Evolutionary conservation across 2,113 vertebrate species (phyloP).

Genomic region (Geococcyx californianus): DNA sequence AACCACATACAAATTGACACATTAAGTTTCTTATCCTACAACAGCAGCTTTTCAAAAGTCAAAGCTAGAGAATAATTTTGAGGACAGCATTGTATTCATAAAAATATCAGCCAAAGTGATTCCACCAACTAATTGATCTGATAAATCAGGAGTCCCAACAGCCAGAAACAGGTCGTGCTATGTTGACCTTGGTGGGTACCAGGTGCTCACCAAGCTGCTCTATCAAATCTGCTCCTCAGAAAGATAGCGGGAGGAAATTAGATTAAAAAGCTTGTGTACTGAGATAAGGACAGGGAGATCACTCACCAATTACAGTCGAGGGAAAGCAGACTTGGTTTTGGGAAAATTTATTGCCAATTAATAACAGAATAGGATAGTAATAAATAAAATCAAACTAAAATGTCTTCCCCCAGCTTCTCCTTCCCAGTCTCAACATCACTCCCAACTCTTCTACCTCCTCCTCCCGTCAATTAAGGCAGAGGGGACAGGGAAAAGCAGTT

Average conservation of each 20-base stretch:
- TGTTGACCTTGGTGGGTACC: background rate
- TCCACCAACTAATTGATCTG: background rate
- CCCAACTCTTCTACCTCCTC: background rate
- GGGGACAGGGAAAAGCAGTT: background rate
- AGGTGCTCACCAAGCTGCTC: background rate
- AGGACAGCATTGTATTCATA: background rate
- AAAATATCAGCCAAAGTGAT: background rate
- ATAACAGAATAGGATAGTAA: background rate
- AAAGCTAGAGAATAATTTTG: background rate
- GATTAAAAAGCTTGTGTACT: background rate
- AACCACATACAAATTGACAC: background rate
- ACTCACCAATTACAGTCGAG: background rate
- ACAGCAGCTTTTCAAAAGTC: background rate
- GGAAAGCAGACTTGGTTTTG: background rate
- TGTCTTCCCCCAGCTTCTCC: background rate
- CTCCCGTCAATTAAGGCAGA: rapidly evolving
- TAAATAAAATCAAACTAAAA: background rate
- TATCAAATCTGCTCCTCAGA: background rate
- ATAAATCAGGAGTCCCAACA: background rate
- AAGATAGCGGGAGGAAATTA: background rate
- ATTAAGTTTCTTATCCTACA: background rate
- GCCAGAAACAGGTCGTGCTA: background rate
- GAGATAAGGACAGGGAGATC: background rate
- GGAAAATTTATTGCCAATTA: background rate
- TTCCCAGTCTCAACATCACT: background rate